Base-by-base conservation (phyloP, 2,797 vertebrate species). In the Pseudochirops corinnae region DNA sequence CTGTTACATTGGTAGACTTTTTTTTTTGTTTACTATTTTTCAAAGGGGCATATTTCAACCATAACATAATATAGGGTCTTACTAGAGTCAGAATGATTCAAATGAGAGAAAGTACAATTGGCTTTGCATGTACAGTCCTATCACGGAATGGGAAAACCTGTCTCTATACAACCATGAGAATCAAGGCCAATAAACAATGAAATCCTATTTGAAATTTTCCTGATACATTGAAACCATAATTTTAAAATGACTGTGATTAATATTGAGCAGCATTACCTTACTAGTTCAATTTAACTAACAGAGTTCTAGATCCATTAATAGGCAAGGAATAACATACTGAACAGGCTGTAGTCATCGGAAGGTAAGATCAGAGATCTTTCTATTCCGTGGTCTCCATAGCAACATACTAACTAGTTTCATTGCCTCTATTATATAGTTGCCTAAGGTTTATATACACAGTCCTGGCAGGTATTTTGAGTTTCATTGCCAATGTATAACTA, bases 361-460 rank as follows among this genome's bases (percentile, higher is more conserved):
- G 94, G 93, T 97, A 97, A 94, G 94, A 97, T 97, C 97, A 96
- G 96, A 96, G 56, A 96, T 92, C 95, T 96, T 97, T 97, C 94
- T 97, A 14, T 97, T 97, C 96, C 94, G 92, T 98, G 95, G 97
- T 98, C 98, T 97, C 97, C 97, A 98, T 97, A 97, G 96, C 94
- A 96, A 97, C 96, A 96, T 95, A 95, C 94, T 98, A 97, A 97
- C 94, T 96, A 96, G 94, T 95, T 97, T 97, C 97, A 95, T 96
- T 96, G 92, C 95, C 95, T 82, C 91, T 87, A 92, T 96, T 96
- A 96, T 96, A 94, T 96, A 96, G 97, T 97, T 94, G 93, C 93
- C 94, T 87, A 87, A 50, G 74, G 74, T 87, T 87, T 87, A 87
- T 87, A 87, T 87, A 87, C 74, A 87, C 21, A 87, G 39, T 50